Base-by-base conservation (phyloP, 2,888 invertebrate species). In the Pogonocherus hispidulus region DNA sequence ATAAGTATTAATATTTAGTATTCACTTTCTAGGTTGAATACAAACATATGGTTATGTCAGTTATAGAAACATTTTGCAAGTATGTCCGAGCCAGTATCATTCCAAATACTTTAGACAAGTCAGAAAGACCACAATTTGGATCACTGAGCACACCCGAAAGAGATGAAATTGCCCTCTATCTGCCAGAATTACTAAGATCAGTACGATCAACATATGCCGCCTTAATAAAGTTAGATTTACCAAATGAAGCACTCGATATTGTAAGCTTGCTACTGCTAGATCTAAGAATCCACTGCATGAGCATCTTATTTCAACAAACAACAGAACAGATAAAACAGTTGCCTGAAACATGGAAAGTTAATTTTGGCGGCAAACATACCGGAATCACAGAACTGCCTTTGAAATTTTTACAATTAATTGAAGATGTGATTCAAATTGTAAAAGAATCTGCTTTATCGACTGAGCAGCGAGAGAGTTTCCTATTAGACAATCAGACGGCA, bases 201-300 rank as follows among this genome's bases (percentile, higher is more conserved):
- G 90, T 97, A 41, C 88, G 94, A 69, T 92, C 93, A 60, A 93
- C 95, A 52, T 95, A 96, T 81, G 91, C 92, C 41, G 91, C 92
- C 3, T 86, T 98, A 19, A 91, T 96, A 74, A 91, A 93, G 67
- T 87, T 97, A 37, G 97, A 98, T 84, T 87, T 97, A 66, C 96
- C 96, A 0, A 92, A 92, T 63, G 96, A 97, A 85, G 95, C 95
- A 3, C 87, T 96, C 62, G 94, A 94, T 77, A 91, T 95, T 68
- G 91, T 98, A 57, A 93, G 94, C 79, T 91, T 91, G 73, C 89
- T 97, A 47, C 92, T 97, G 74, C 92, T 96, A 83, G 95, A 97
- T 83, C 90, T 97, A 79, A 90, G 96, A 73, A 88, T 95, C 64
- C 93, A 95, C 84, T 96, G 96, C 76, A 92, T 97, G 88, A 90